A percentile compares a stretch with the other conserved stretches of the same genome.
Conservation (phyloP, 2,888 invertebrate genomes). For the Cheiracanthium punctorium region DNA sequence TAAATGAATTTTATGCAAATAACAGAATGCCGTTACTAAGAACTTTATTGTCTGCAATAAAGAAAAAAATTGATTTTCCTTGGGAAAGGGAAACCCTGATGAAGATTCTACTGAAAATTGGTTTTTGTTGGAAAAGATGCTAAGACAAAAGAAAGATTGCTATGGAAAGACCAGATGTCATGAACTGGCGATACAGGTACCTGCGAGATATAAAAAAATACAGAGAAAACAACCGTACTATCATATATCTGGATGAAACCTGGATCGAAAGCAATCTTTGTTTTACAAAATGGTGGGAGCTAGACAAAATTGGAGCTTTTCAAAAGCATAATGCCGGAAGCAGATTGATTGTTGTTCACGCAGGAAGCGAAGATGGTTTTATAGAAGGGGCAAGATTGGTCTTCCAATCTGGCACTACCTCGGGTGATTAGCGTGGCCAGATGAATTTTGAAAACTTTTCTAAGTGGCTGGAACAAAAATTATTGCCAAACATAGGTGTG, state of each 20-base stretch:
- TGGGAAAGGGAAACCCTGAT: background rate
- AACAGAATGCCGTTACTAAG: background rate
- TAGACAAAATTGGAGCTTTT: no score
- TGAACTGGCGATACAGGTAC: background rate
- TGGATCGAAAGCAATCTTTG: no score
- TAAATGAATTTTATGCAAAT: conserved; percentile 1
- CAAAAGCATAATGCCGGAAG: background rate
- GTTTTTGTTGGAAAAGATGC: background rate
- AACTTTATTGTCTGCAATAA: background rate
- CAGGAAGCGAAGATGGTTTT: background rate
- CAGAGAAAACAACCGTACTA: background rate
- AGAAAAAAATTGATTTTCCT: background rate
- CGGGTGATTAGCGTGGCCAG: background rate
- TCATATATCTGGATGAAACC: background rate
- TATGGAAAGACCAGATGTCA: background rate
- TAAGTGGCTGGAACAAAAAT: background rate
- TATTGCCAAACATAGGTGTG: background rate
- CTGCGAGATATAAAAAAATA: background rate
- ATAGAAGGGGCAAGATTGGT: background rate
- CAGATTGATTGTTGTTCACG: background rate
- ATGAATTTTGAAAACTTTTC: conserved; percentile 4
- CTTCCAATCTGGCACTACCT: background rate
- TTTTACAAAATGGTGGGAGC: no score
- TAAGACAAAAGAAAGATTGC: background rate
- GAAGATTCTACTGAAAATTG: background rate